A percentile compares a stretch with the other conserved stretches of the same genome.
Conservation (phyloP, 2,888 invertebrate species). For the Ectemnius lituratus region DNA sequence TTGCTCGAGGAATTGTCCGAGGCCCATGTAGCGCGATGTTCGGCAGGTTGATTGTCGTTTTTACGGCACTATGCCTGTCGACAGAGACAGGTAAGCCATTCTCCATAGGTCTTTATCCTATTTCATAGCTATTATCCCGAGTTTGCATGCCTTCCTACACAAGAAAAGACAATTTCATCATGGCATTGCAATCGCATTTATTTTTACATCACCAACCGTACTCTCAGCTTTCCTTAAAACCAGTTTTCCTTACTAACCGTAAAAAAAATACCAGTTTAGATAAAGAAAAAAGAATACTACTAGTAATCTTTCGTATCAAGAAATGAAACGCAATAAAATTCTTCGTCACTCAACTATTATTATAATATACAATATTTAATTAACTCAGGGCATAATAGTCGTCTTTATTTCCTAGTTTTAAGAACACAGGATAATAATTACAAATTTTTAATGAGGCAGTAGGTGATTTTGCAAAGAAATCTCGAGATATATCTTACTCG, state of each 20-base stretch:
- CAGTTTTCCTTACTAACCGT: too few species aligned
- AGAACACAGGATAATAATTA: too few species aligned
- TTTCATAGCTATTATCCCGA: background rate
- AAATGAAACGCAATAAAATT: too few species aligned
- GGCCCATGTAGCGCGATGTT: slow-evolving; percentile 69
- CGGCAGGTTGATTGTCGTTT: slow-evolving; percentile 55
- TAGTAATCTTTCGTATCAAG: too few species aligned
- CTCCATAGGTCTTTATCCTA: background rate
- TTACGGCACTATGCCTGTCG: slow-evolving; percentile 60
- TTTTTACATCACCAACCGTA: too few species aligned
- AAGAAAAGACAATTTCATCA: background rate
- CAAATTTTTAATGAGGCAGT: too few species aligned
- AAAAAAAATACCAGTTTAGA: too few species aligned
- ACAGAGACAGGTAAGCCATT: slow-evolving; percentile 60
- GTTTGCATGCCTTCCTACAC: background rate
- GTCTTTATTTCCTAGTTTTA: too few species aligned
- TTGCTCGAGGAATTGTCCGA: slow-evolving; percentile 50
- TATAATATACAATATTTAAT: too few species aligned
- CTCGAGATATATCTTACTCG: slow-evolving; percentile 18
- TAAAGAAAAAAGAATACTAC: too few species aligned
- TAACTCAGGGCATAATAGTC: too few species aligned
- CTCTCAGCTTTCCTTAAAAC: too few species aligned
- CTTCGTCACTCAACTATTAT: background rate
- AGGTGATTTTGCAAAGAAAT: background rate
- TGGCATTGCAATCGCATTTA: background rate